Evolutionary conservation across 2,888 invertebrate species (phyloP).

Genomic region (Ectemnius lituratus): DNA sequence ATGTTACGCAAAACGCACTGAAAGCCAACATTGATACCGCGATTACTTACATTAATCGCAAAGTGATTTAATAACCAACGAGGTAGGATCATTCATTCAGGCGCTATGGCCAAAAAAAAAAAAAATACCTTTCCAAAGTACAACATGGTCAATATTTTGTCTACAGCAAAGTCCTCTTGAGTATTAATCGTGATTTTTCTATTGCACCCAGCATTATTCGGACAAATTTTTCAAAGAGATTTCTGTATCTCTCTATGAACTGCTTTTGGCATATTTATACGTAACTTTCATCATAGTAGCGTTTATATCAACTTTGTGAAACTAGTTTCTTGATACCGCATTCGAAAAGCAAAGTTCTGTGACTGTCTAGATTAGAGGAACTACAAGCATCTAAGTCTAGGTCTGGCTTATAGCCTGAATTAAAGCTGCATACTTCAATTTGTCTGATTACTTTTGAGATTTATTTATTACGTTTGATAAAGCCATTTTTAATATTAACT

Average conservation of each 20-base stretch:
- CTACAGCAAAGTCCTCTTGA: constrained; percentile 33
- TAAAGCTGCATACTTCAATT: constrained; percentile 45
- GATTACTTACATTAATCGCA: too few species aligned
- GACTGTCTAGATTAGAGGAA: constrained; percentile 3
- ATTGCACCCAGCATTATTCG: constrained; percentile 34
- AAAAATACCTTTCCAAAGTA: constrained; percentile 44
- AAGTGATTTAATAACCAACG: too few species aligned
- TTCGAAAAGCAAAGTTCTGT: constrained; percentile 14
- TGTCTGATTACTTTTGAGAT: constrained; percentile 17
- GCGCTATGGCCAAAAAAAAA: background rate
- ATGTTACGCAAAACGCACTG: constrained; percentile 9
- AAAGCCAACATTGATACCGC: too few species aligned
- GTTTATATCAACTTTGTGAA: constrained; percentile 46
- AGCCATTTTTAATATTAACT: background rate
- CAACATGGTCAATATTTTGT: constrained; percentile 59
- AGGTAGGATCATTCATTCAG: too few species aligned
- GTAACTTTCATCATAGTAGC: constrained; percentile 39
- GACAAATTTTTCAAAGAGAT: constrained; percentile 9
- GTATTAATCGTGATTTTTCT: constrained; percentile 41
- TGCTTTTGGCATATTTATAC: constrained; percentile 53
- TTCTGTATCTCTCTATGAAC: constrained; percentile 34
- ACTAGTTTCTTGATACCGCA: constrained; percentile 35
- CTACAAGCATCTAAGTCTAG: background rate
- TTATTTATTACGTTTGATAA: constrained; percentile 32
- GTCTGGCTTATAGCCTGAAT: constrained; percentile 14